Evolutionary conservation across 1,140 invertebrate genomes (phyloP).

Genomic region (Orussus abietinus): DNA sequence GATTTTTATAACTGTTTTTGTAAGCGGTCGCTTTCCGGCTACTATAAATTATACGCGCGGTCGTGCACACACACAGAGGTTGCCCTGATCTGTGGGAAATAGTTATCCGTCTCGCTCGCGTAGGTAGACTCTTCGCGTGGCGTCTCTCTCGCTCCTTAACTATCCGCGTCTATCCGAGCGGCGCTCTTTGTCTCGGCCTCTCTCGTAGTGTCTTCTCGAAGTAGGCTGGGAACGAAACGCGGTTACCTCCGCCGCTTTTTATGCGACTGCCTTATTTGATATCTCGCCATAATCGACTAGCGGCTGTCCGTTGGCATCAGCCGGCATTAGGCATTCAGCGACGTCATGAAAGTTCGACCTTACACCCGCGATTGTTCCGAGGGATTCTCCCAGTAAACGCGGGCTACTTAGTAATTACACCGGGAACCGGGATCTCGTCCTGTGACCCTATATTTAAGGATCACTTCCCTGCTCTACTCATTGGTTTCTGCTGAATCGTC

Average conservation of each 20-base stretch:
- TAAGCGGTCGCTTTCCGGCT: conserved; percentile 35
- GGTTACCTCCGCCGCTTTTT: conserved; percentile 5
- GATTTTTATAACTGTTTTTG: conserved; percentile 41
- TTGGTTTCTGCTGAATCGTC: too few relatives aligned
- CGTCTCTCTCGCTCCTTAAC: conserved; percentile 9
- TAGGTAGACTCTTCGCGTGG: conserved; percentile 11
- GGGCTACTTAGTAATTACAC: too few relatives aligned
- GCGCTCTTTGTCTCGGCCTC: not conserved
- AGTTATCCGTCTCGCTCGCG: conserved; percentile 19
- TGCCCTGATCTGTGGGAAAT: conserved; percentile 37
- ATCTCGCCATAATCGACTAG: conserved; percentile 7
- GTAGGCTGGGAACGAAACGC: conserved; percentile 26
- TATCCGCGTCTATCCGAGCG: not conserved
- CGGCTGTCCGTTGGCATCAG: not conserved
- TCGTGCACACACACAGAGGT: conserved; percentile 13
- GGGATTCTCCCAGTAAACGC: too few relatives aligned
- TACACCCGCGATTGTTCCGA: too few relatives aligned
- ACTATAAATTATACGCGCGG: conserved; percentile 30
- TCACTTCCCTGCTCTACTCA: too few relatives aligned
- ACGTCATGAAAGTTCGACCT: too few relatives aligned
- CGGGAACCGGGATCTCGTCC: too few relatives aligned
- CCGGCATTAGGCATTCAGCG: conserved; percentile 3
- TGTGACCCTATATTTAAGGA: too few relatives aligned
- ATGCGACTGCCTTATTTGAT: conserved; percentile 14
- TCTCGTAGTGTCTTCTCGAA: conserved; percentile 15